Evolutionary conservation across 2,113 vertebrate genomes (phyloP), one percentile per base, ranked within the genome.

Genomic region (Pelobates fuscus): DNA sequence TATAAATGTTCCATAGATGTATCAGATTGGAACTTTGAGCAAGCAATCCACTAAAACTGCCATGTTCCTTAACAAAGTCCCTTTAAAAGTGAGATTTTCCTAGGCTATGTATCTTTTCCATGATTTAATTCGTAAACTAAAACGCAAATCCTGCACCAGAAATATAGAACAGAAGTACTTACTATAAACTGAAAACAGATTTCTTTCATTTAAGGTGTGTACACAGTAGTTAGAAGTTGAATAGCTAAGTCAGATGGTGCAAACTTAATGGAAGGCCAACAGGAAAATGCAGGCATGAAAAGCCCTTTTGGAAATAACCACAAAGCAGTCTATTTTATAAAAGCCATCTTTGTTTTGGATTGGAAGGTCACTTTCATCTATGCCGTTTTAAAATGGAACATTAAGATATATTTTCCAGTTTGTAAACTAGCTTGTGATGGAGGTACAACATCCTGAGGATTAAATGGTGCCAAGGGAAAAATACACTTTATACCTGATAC

Each of bases 381-480:
- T 46, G 17, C 20, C 21, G 52, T 62, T 63, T 30, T 71, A 25
- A 70, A 54, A 54, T 63, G 70, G 59, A 67, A 60, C 55, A 61
- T 60, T 60, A 27, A 52, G n/a, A 61, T 77, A 20, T 46, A 77
- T 77, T 77, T 77, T 67, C 64, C 73, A 75, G 25, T 43, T 54
- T 72, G 63, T 67, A 46, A 46, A 60, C 54, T 24, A 67, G 46
- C 54, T 30, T 57, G 30, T 58, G 64, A 68, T 68, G 73, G 49
- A 74, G 18, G 21, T 21, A 21, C 18, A 64, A 25, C 37, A 49
- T 30, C 21, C 23, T 21, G 20, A 54, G 63, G 52, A 44, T 29
- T 61, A 77, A 1, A 24, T 61, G 2, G 37, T 68, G 73, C 73
- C 55, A 77, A 30, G 65, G 25, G 17, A 15, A 65, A 67, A 77